These are phyloP conservation scores for Tipula helvola DNA, from an alignment of 2,888 invertebrate species.

Conservation along the genomic window DNA sequence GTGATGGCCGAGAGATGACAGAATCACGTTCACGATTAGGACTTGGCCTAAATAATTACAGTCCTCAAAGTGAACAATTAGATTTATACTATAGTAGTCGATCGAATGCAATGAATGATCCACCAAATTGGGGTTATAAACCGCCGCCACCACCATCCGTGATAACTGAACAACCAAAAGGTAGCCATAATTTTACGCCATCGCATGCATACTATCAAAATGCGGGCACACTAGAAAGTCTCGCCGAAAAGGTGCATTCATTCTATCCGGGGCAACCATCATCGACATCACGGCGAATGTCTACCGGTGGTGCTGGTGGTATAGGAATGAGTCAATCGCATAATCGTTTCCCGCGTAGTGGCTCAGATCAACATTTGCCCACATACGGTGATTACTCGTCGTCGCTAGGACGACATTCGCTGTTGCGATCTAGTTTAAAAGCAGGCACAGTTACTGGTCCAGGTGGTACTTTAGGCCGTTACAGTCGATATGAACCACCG, in stretches of 20 bases:
- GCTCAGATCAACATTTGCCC: conserved; percentile 83
- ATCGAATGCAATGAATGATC: conserved; percentile 43
- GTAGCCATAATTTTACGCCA: conserved; percentile 63
- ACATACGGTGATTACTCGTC: conserved; percentile 66
- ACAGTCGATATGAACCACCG: conserved; percentile 45
- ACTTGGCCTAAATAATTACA: conserved; percentile 51
- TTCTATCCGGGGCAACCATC: conserved; percentile 54
- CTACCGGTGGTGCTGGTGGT: conserved; percentile 41
- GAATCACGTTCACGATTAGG: conserved; percentile 64
- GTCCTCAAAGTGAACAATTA: conserved; percentile 52
- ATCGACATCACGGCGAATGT: conserved; percentile 42
- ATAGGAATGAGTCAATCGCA: conserved; percentile 31
- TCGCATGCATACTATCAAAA: conserved; percentile 70
- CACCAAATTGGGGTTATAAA: conserved; percentile 37
- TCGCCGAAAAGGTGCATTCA: conserved; percentile 86
- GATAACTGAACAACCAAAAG: conserved; percentile 80
- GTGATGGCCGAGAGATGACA: conserved; percentile 68
- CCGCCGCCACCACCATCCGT: conserved; percentile 62
- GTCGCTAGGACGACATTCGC: conserved; percentile 60
- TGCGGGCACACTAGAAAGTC: conserved; percentile 63
- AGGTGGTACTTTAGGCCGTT: conserved; percentile 46
- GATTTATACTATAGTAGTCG: conserved; percentile 75
- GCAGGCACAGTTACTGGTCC: conserved; percentile 36
- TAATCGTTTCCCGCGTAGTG: conserved; percentile 63
- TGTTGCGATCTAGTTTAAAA: conserved; percentile 68